These are phyloP conservation scores for Meriones psammophilus DNA, from an alignment of 2,797 vertebrate species.

Conservation along the genomic window DNA sequence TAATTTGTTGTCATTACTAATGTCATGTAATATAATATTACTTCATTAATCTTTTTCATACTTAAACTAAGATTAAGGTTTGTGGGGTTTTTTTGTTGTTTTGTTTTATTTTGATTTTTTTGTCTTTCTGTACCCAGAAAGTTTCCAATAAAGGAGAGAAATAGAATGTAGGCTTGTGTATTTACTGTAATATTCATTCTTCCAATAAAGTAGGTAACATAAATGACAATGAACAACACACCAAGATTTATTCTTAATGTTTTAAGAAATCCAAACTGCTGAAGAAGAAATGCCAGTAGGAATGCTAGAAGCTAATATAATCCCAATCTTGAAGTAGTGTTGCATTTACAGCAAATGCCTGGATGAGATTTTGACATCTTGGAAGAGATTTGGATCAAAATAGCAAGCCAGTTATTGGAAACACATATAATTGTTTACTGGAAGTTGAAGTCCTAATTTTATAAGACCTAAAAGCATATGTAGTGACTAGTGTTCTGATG, in stretches of 20 bases:
- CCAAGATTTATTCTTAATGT: neutral
- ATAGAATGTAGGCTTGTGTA: neutral
- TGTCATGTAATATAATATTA: neutral
- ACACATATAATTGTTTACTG: conserved; percentile 67
- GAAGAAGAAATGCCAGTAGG: neutral
- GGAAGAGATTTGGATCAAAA: conserved; percentile 73
- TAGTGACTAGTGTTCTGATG: conserved; percentile 63
- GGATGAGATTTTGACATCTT: conserved; percentile 75
- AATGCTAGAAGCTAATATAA: neutral
- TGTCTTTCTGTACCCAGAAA: neutral
- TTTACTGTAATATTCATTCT: neutral
- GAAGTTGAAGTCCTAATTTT: conserved; percentile 75
- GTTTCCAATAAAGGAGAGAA: conserved; percentile 45
- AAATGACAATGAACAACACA: neutral
- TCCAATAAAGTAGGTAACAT: neutral
- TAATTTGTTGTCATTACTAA: conserved; percentile 28
- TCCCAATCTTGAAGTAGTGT: conserved; percentile 60
- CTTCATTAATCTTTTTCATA: neutral
- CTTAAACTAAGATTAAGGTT: neutral
- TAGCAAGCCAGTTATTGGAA: conserved; percentile 77
- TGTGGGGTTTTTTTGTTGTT: neutral
- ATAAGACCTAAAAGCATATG: conserved; percentile 70
- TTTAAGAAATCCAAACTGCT: conserved; percentile 27
- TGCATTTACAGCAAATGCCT: conserved; percentile 76
- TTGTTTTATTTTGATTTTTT: neutral